These are phyloP conservation scores for Leptinotarsa tumamoca DNA, from an alignment of 2,888 invertebrate genomes.

Conservation along the genomic window DNA sequence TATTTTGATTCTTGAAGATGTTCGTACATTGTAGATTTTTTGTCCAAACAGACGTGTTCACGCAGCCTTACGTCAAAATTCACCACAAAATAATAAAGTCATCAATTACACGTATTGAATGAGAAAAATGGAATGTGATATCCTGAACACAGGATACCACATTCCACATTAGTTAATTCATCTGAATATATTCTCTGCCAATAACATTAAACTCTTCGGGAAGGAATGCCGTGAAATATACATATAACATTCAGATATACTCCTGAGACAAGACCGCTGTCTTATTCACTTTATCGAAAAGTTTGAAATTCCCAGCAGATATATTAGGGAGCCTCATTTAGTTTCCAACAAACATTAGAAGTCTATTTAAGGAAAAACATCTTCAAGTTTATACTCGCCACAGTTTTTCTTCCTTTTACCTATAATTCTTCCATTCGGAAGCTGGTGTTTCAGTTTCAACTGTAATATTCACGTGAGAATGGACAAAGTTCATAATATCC, in stretches of 20 bases:
- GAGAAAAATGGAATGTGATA: too few relatives aligned
- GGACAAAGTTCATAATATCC: constrained; percentile 1
- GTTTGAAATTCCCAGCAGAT: not conserved
- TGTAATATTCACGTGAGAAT: constrained; percentile 2
- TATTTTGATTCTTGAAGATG: too few relatives aligned
- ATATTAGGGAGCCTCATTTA: not conserved
- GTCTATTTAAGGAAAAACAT: not conserved
- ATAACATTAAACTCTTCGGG: not conserved
- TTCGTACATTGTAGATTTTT: too few relatives aligned
- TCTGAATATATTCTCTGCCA: too few relatives aligned
- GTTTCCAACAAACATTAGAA: not conserved
- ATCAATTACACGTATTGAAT: too few relatives aligned
- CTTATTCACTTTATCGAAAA: not conserved
- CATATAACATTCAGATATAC: not conserved
- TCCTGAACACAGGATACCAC: too few relatives aligned
- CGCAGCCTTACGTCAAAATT: too few relatives aligned
- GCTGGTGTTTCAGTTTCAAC: not conserved
- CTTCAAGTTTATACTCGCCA: not conserved
- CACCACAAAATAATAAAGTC: too few relatives aligned
- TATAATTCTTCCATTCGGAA: not conserved
- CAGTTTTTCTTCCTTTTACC: not conserved
- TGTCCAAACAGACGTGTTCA: too few relatives aligned
- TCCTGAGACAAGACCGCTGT: not conserved
- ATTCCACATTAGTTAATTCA: too few relatives aligned
- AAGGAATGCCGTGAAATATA: not conserved